These are phyloP conservation scores for Drosophila melanosoma DNA, from an alignment of 2,888 invertebrate genomes.

Conservation along the genomic window DNA sequence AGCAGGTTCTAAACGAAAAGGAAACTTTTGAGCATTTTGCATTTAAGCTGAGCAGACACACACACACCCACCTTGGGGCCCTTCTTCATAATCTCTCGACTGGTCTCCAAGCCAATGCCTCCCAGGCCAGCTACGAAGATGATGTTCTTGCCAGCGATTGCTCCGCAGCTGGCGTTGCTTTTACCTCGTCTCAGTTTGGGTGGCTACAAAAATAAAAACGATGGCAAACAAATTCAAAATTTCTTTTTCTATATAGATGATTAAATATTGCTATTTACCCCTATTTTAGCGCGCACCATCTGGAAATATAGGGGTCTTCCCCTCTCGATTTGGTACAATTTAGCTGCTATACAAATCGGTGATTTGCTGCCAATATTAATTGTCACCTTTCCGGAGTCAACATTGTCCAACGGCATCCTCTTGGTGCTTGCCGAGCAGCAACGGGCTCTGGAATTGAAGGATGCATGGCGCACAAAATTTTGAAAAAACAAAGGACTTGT, in stretches of 20 bases:
- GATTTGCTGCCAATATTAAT: background rate
- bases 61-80: constrained; percentile 41
- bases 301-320: background rate
- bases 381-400: background rate
- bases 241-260: background rate
- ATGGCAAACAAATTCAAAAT: background rate
- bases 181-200: background rate
- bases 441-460: background rate
- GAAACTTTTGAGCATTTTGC: background rate
- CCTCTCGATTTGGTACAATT: background rate
- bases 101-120: constrained; percentile 77
- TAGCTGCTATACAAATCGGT: background rate
- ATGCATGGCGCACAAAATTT: background rate
- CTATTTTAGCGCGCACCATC: background rate
- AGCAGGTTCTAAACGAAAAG: constrained; percentile 67
- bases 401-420: background rate
- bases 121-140: constrained; percentile 77
- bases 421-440: background rate
- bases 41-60: background rate
- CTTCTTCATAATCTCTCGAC: constrained; percentile 58
- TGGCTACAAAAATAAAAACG: background rate
- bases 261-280: background rate
- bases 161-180: background rate
- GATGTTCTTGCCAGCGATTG: constrained; percentile 61
- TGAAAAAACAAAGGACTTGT: background rate